phyloP scores from a whole-genome alignment of 2,797 vertebrate genomes.

The Cygnus olor region DNA sequence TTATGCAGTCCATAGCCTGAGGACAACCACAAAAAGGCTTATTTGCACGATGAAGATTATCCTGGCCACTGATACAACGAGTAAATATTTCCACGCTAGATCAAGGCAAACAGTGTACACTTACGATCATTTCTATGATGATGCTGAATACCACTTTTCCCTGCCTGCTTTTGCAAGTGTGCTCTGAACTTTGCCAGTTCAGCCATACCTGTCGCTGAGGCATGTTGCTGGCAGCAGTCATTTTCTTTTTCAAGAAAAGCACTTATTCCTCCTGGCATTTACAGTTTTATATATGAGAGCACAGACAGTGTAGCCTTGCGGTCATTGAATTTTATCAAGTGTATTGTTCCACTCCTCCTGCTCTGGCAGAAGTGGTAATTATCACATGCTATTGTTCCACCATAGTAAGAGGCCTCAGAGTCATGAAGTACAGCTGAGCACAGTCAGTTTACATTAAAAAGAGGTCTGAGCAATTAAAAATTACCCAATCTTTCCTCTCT shows the following conservation, averaged over 20 bases:
- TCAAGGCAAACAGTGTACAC: not conserved
- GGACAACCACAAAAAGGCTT: not conserved
- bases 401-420: not conserved
- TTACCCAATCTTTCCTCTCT: not conserved
- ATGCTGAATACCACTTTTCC: not conserved
- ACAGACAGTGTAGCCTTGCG: not conserved
- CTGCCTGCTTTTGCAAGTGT: not conserved
- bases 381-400: conserved; percentile 10
- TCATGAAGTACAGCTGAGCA: conserved; percentile 1
- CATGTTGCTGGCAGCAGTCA: not conserved
- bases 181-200: not conserved
- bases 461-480: conserved; percentile 33
- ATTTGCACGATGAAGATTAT: not conserved
- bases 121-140: not conserved
- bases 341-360: not conserved
- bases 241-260: conserved; percentile 7
- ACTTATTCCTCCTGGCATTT: conserved; percentile 16
- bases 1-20: not conserved
- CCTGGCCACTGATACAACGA: not conserved
- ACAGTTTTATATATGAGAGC: not conserved
- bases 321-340: not conserved
- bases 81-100: not conserved
- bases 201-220: not conserved
- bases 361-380: conserved; percentile 23
- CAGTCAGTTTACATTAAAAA: conserved; percentile 34